Conservation (phyloP, 2,113 vertebrate species). For the Cyphomyrus plagiostoma region DNA sequence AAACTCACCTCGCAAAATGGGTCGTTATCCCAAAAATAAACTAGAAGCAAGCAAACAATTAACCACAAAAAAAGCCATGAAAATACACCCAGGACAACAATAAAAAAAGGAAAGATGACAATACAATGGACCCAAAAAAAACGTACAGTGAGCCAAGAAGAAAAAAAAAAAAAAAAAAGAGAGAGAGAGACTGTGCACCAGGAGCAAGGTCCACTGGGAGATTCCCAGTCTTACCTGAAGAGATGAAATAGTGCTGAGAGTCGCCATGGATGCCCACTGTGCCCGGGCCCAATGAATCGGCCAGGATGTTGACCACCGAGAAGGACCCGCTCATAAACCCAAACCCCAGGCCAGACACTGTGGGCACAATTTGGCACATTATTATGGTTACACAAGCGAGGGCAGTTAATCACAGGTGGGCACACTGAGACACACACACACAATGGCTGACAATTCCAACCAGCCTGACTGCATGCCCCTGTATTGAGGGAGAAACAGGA, state of each 20-base stretch:
- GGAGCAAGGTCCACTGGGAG: background rate
- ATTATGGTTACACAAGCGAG: background rate
- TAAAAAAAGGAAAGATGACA: too few species aligned
- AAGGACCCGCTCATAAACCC: conserved; percentile 82
- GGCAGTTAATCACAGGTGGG: background rate
- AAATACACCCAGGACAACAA: too few species aligned
- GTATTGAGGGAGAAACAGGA: background rate
- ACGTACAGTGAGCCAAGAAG: too few species aligned
- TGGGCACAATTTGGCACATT: background rate
- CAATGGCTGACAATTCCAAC: background rate
- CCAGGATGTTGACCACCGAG: conserved; percentile 77
- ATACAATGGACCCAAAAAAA: too few species aligned
- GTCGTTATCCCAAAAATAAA: too few species aligned
- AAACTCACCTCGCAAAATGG: too few species aligned
- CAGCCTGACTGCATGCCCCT: background rate
- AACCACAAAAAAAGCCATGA: too few species aligned
- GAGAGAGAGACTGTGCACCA: too few species aligned
- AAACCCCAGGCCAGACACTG: conserved; percentile 77
- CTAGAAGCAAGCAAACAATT: too few species aligned
- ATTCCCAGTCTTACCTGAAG: conserved; percentile 62
- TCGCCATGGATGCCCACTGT: conserved; percentile 77
- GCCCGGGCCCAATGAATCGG: conserved; percentile 72
- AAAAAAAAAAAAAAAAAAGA: too few species aligned
- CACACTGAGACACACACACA: background rate
- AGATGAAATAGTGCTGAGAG: conserved; percentile 76